A percentile compares a stretch with the other conserved stretches of the same genome.
Conservation (phyloP, 2,113 vertebrate genomes). For the Psammodynastes pulverulentus region DNA sequence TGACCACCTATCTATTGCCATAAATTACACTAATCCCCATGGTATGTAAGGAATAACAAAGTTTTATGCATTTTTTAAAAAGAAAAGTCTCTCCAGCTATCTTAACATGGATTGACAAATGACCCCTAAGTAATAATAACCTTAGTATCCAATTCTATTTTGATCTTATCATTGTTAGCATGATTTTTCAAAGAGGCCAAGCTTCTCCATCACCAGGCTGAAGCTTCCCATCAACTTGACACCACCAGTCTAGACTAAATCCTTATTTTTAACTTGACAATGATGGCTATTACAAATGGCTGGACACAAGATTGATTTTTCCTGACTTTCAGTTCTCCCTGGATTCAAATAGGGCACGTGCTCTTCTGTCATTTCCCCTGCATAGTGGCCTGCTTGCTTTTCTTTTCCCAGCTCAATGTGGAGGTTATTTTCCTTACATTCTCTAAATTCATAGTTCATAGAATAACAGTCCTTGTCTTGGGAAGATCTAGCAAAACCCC, state of each 20-base stretch:
- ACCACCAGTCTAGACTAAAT: neutral
- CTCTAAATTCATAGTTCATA: no score
- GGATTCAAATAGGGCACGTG: neutral
- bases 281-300: neutral
- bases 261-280: neutral
- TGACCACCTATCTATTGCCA: neutral
- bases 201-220: neutral
- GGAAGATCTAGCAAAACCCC: neutral
- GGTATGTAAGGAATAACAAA: neutral
- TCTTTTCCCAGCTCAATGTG: neutral
- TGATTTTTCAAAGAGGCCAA: neutral
- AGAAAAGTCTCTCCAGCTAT: neutral
- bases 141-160: neutral
- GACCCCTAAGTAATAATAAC: neutral
- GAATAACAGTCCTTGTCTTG: no score
- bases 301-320: neutral
- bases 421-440: neutral
- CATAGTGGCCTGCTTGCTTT: neutral
- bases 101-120: neutral
- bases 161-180: neutral
- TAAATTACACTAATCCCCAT: neutral
- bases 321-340: neutral
- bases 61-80: neutral
- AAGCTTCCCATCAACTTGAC: neutral
- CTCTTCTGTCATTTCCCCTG: neutral